These are phyloP conservation scores for Morpho deidamia DNA, from an alignment of 2,888 invertebrate genomes.

Conservation along the genomic window DNA sequence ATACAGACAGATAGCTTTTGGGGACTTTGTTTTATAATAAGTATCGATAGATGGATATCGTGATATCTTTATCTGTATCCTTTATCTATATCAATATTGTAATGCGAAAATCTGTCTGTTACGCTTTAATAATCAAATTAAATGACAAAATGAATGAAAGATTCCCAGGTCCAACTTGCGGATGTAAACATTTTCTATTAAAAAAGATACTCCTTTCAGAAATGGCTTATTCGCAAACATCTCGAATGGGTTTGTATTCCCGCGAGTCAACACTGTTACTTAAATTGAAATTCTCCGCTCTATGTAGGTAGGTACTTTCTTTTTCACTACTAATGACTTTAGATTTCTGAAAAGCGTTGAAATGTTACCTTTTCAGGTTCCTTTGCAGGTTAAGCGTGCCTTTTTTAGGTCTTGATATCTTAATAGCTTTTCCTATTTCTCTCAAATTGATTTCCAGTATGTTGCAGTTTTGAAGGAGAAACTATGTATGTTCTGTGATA, in stretches of 20 bases:
- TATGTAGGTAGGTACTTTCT: background rate
- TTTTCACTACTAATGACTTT: slow-evolving; percentile 5
- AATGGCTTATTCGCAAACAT: slow-evolving; percentile 4
- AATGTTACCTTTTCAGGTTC: slow-evolving; percentile 5
- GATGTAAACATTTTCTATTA: background rate
- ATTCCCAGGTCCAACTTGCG: background rate
- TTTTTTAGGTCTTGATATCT: background rate
- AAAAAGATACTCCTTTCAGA: background rate
- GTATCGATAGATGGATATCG: too few species aligned
- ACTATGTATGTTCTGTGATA: too few species aligned
- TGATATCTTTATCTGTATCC: too few species aligned
- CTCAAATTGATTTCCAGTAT: too few species aligned
- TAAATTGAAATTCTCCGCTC: slow-evolving; percentile 14
- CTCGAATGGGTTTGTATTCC: slow-evolving; percentile 21
- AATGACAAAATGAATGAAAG: background rate
- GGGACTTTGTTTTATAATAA: too few species aligned
- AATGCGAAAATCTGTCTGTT: too few species aligned
- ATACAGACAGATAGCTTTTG: too few species aligned
- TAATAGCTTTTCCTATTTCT: background rate
- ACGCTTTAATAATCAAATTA: background rate
- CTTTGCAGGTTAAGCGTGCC: background rate
- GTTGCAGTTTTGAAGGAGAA: too few species aligned
- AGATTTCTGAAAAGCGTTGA: background rate
- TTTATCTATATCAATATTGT: too few species aligned
- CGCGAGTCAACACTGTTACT: slow-evolving; percentile 24